A percentile compares a stretch with the other conserved stretches of the same genome.
Evolutionary conservation across 2,113 vertebrate genomes (phyloP).

Genomic region (Zosterops hypoxanthus): DNA sequence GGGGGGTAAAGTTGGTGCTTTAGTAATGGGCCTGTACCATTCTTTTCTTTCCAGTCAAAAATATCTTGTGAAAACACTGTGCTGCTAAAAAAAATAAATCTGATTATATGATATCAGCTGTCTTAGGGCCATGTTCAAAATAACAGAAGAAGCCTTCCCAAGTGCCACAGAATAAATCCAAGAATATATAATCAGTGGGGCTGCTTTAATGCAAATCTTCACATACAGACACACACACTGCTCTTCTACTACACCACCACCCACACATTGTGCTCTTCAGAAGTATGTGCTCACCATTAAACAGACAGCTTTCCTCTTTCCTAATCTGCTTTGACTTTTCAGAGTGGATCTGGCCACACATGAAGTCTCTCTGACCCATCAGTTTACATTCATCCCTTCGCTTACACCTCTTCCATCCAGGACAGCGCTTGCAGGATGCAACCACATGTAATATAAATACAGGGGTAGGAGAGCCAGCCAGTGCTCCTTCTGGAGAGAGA

Average conservation of each 20-base stretch:
- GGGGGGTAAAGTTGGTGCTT: background rate
- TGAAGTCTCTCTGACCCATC: background rate
- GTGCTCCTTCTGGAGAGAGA: background rate
- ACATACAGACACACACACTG: background rate
- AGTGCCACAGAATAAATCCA: background rate
- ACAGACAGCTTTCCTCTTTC: background rate
- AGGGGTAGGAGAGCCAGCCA: background rate
- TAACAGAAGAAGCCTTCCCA: background rate
- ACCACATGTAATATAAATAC: background rate
- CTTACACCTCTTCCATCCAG: background rate
- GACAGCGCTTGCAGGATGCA: background rate
- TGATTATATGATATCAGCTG: background rate
- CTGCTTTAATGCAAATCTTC: background rate
- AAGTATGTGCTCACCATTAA: background rate
- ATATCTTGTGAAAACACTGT: background rate
- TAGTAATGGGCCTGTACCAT: background rate
- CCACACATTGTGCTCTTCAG: background rate
- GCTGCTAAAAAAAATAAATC: background rate
- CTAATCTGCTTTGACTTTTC: background rate
- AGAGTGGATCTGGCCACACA: constrained; percentile 16
- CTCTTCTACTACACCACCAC: background rate
- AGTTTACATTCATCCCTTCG: background rate
- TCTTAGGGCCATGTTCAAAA: background rate
- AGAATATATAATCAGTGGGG: background rate
- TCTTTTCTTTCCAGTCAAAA: background rate